Base-by-base conservation (phyloP, 2,888 invertebrate species). In the Perizoma affinitatum region DNA sequence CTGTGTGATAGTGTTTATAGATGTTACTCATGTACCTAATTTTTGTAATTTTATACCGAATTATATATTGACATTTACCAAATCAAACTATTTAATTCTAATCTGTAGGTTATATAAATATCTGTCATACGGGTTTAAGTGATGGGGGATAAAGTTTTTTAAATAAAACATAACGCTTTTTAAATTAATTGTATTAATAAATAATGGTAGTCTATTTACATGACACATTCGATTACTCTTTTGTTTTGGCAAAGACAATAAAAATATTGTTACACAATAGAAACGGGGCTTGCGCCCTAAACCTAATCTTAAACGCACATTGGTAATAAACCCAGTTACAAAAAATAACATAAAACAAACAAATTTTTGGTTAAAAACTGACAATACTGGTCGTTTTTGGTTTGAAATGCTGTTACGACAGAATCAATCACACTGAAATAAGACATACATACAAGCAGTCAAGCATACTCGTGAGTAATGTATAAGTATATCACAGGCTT, bases 201-300 rank as follows among this genome's bases (percentile, higher is more conserved):
- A 92, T 92, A 92, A 91, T 92, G 92, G 92, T 92, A 92, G 92
- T 89, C 86, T 92, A 92, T 92, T 91, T 92, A 92, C 92, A 92
- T 91, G 92, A 92, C 92, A 92, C 92, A 90, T 88, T 87, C 81
- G 87, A 87, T 87, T 87, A 86, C 82, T 91, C 88, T 90, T 87
- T 92, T 90, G 90, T 91, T 92, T 92, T 92, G 92, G 92, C 92
- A 92, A 92, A 90, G 85, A 90, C 90, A 90, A 88, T 89, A 84
- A 91, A 85, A 89, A 87, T 88, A 92, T 89, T 85, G 86, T 90
- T 88, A 87, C 82, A 87, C 86, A 87, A 86, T 81, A 84, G 73
- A 77, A 79, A 73, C 75, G 75, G 76, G 78, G 35, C 53, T 59
- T 33, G 50, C 64, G 48, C 72, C 71, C 69, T 51, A 61, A 69